These are phyloP conservation scores for Ryuthela nishihirai DNA, from an alignment of 2,888 invertebrate genomes.

Conservation along the genomic window DNA sequence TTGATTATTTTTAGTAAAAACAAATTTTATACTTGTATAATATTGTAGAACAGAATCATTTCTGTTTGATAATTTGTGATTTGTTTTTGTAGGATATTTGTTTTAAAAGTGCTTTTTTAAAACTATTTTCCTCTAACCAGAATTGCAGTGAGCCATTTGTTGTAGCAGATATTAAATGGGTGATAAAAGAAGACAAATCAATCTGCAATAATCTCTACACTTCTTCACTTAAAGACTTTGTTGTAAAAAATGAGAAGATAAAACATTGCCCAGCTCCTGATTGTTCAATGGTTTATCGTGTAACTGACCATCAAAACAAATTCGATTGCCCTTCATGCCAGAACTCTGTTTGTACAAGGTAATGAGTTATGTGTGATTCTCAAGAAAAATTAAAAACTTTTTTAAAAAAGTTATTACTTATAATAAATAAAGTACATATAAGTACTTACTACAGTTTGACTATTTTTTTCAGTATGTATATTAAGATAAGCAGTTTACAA, in stretches of 20 bases:
- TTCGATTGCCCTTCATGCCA: conserved; percentile 12
- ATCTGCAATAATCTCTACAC: conserved; percentile 4
- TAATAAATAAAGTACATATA: no score
- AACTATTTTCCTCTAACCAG: background rate
- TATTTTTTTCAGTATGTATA: no score
- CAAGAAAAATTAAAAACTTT: no score
- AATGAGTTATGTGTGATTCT: background rate
- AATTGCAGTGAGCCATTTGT: conserved; percentile 5
- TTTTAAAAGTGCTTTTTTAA: background rate
- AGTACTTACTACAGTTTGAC: no score
- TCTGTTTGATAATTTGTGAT: no score
- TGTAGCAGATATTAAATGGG: conserved; percentile 19
- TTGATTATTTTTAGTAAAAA: no score
- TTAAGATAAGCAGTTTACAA: no score
- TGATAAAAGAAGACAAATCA: conserved; percentile 11
- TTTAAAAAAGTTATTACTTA: no score
- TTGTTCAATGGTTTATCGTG: conserved; percentile 22
- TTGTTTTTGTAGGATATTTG: background rate
- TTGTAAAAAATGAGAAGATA: conserved; percentile 7
- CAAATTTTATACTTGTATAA: no score
- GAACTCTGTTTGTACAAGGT: conserved; percentile 21
- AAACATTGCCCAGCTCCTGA: conserved; percentile 25
- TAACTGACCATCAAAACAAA: conserved; percentile 1
- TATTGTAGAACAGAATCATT: no score
- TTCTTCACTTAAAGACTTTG: conserved; percentile 12